These are phyloP conservation scores for Cantharis rufa DNA, from an alignment of 2,888 invertebrate species.

Conservation along the genomic window DNA sequence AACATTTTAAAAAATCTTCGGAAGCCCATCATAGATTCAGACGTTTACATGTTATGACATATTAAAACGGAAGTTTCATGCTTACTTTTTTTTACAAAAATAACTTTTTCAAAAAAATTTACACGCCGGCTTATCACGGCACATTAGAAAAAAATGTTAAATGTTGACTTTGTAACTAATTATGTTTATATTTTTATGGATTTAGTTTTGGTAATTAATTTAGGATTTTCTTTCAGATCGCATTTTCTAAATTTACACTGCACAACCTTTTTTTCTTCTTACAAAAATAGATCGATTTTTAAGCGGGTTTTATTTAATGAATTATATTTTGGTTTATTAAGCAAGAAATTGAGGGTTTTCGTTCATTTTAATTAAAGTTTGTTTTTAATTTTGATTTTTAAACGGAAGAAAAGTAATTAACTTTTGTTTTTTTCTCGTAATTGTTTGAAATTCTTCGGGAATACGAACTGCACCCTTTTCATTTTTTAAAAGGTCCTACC, in stretches of 20 bases:
- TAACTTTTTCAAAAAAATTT: background rate
- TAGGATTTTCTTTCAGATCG: background rate
- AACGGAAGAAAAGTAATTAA: background rate
- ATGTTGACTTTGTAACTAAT: background rate
- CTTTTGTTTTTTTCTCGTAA: background rate
- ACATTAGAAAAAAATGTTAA: background rate
- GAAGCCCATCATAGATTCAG: background rate
- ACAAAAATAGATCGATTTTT: background rate
- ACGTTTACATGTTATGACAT: conserved; percentile 1
- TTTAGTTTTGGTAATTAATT: background rate
- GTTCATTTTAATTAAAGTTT: background rate
- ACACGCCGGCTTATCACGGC: background rate
- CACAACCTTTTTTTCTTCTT: background rate
- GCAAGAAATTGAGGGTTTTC: background rate
- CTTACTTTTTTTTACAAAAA: background rate
- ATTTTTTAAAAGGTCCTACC: background rate
- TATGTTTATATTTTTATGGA: background rate
- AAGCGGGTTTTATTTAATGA: background rate
- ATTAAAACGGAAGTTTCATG: background rate
- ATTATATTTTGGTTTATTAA: background rate
- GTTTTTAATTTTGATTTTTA: background rate
- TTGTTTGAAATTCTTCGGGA: background rate
- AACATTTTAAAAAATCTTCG: background rate
- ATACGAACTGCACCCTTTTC: background rate
- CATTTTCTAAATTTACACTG: background rate